These are phyloP conservation scores for Alviniconcha strummeri DNA, from an alignment of 2,888 invertebrate genomes.

Conservation along the genomic window DNA sequence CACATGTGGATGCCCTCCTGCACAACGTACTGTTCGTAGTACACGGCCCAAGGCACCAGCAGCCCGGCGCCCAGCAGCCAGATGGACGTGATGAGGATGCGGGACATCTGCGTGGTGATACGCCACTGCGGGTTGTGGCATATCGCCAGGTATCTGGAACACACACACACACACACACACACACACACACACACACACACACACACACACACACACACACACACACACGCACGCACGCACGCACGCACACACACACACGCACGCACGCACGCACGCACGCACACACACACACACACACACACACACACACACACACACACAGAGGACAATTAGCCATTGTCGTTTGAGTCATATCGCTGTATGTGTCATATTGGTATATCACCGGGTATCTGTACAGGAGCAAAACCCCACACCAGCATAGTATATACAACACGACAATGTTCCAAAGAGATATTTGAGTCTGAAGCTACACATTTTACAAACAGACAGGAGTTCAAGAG, in stretches of 20 bases:
- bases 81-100: slow-evolving; percentile 90
- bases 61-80: slow-evolving; percentile 90
- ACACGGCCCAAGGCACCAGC: slow-evolving; percentile 91
- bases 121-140: slow-evolving; percentile 95
- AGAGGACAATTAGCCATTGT: not conserved
- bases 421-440: not conserved
- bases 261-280: not conserved
- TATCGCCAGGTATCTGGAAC: slow-evolving; percentile 91
- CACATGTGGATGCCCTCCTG: slow-evolving; percentile 47
- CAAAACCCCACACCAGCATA: not conserved
- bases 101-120: slow-evolving; percentile 89
- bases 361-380: not conserved
- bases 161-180: not conserved
- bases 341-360: no score
- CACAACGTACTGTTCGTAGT: slow-evolving; percentile 80
- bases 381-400: not conserved
- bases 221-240: not conserved
- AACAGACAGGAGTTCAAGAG: no score
- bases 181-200: not conserved
- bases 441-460: no score
- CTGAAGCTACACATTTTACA: no score
- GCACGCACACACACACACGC: not conserved
- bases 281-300: not conserved
- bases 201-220: not conserved
- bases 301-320: not conserved